Percentiles rank a stretch among this genome's conserved stretches.
These are phyloP conservation scores for Antheraea pernyi DNA, from an alignment of 1,140 invertebrate species.

Conservation along the genomic window DNA sequence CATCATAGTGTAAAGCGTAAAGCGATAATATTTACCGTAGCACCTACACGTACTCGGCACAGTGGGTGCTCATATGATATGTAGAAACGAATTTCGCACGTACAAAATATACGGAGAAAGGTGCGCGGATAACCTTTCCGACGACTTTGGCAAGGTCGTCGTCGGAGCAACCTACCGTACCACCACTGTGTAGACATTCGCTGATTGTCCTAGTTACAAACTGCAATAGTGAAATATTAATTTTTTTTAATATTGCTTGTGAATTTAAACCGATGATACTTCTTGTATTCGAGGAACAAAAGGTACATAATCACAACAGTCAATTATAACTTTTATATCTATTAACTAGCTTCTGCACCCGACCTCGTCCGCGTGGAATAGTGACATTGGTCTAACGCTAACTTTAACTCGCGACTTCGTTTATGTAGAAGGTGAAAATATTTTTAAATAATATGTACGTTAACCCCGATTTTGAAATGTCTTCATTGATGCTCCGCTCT, in stretches of 20 bases:
- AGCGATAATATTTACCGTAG: not conserved
- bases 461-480: too few species aligned
- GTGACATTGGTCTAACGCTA: too few species aligned
- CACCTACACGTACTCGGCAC: not conserved
- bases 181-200: not conserved
- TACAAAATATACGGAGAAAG: conserved; percentile 36
- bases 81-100: conserved; percentile 10
- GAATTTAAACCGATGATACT: not conserved
- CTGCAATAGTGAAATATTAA: not conserved
- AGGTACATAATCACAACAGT: too few species aligned
- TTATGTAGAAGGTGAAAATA: too few species aligned
- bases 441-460: too few species aligned
- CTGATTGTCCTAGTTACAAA: not conserved
- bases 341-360: too few species aligned
- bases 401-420: too few species aligned
- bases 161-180: conserved; percentile 20
- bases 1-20: not conserved
- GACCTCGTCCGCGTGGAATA: too few species aligned
- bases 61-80: not conserved
- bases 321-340: too few species aligned
- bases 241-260: not conserved
- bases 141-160: conserved; percentile 51
- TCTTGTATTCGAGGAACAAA: too few species aligned
- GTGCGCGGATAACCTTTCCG: conserved; percentile 42
- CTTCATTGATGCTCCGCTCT: too few species aligned